Percentiles rank a stretch among this genome's conserved stretches.
phyloP scores from a whole-genome alignment of 2,888 invertebrate genomes.

The Hipparchia sbordonii region DNA sequence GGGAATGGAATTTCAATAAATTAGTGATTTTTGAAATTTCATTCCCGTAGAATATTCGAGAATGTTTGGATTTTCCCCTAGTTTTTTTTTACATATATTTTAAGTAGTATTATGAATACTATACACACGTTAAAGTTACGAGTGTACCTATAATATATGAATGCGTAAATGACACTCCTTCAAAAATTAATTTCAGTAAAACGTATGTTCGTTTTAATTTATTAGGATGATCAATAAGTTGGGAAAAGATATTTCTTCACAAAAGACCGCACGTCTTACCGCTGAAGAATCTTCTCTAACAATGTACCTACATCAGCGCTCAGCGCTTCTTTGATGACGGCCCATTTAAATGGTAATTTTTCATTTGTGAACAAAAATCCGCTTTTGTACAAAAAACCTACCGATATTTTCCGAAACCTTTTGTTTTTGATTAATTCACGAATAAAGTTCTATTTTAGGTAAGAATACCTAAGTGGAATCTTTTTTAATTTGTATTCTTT shows the following conservation, averaged over 20 bases:
- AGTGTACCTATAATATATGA: too few relatives aligned
- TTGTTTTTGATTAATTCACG: slow-evolving; percentile 27
- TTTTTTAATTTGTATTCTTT: background rate
- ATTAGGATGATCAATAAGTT: background rate
- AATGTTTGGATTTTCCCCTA: too few relatives aligned
- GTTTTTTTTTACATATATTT: too few relatives aligned
- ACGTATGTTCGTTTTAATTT: background rate
- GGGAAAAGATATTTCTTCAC: background rate
- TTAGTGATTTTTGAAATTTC: too few relatives aligned
- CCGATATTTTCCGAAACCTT: slow-evolving; percentile 28
- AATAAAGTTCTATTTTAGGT: slow-evolving; percentile 7
- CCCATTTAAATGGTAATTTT: slow-evolving; percentile 48
- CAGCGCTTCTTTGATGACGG: slow-evolving; percentile 26
- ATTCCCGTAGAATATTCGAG: too few relatives aligned
- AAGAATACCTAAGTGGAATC: background rate
- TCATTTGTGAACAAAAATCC: slow-evolving; percentile 37
- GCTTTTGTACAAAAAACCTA: slow-evolving; percentile 13
- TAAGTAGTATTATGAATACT: too few relatives aligned
- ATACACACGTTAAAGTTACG: too few relatives aligned
- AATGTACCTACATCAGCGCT: slow-evolving; percentile 16
- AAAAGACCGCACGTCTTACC: slow-evolving; percentile 1
- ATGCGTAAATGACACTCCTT: too few relatives aligned
- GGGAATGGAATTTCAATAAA: too few relatives aligned
- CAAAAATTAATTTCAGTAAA: too few relatives aligned
- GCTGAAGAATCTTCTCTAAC: slow-evolving; percentile 2